Evolutionary conservation across 2,888 invertebrate species (phyloP).

Genomic region (Cepaea hortensis): DNA sequence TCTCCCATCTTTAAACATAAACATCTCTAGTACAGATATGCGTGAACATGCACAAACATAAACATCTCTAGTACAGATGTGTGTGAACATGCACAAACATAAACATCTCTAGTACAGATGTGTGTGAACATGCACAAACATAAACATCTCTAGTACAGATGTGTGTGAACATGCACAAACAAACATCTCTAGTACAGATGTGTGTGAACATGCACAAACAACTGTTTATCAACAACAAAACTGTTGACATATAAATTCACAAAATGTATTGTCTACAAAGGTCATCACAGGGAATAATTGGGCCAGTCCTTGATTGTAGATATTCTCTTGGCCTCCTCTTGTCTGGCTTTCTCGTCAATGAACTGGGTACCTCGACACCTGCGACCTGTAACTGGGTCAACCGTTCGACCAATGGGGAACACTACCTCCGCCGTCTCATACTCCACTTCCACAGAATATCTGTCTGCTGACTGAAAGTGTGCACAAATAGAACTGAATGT

Average conservation of each 20-base stretch:
- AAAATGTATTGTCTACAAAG: neutral
- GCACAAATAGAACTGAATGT: no score
- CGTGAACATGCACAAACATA: no score
- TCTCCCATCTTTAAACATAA: no score
- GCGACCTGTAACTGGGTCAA: conserved; percentile 70
- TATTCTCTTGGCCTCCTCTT: conserved; percentile 49
- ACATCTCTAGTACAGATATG: no score
- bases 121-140: no score
- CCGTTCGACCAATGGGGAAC: conserved; percentile 62
- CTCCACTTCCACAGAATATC: conserved; percentile 53
- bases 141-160: no score
- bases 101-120: no score
- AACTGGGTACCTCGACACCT: conserved; percentile 65
- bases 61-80: no score
- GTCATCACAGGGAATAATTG: conserved; percentile 38
- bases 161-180: no score
- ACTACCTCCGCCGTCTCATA: conserved; percentile 62
- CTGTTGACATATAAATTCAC: neutral
- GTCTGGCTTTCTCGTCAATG: conserved; percentile 60
- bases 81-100: no score
- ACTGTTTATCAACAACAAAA: neutral
- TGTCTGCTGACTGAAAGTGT: conserved; percentile 50
- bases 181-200: no score
- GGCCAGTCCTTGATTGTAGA: conserved; percentile 1
- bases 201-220: neutral